These are phyloP conservation scores for Hemithea aestivaria DNA, from an alignment of 2,888 invertebrate genomes.

Conservation along the genomic window DNA sequence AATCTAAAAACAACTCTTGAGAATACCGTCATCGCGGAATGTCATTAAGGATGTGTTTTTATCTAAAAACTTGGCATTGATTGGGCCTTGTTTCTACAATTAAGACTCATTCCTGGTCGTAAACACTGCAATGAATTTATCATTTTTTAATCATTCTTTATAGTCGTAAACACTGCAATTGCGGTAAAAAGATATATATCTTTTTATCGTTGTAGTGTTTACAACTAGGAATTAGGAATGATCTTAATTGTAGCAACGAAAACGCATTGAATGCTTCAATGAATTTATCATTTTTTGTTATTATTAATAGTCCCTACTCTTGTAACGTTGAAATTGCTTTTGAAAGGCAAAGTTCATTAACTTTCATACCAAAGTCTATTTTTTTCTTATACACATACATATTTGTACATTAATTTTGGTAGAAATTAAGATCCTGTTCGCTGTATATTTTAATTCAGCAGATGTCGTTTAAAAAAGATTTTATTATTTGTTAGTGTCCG, in stretches of 20 bases:
- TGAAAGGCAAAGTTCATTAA: constrained; percentile 12
- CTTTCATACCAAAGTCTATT: constrained; percentile 4
- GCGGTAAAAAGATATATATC: no score
- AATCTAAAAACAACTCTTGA: constrained; percentile 9
- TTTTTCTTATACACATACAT: background rate
- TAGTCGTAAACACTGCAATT: no score
- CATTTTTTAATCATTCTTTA: no score
- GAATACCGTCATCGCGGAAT: constrained; percentile 16
- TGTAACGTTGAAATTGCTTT: constrained; percentile 1
- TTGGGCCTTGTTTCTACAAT: constrained; percentile 14
- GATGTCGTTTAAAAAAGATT: constrained; percentile 3
- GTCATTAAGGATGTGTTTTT: constrained; percentile 21
- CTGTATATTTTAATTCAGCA: constrained; percentile 7
- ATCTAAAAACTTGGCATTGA: constrained; percentile 19
- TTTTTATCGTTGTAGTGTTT: no score
- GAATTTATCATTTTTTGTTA: no score
- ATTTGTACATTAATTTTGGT: constrained; percentile 4
- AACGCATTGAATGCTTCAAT: no score
- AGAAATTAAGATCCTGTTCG: constrained; percentile 7
- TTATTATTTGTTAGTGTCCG: constrained; percentile 1
- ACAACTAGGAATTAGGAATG: no score
- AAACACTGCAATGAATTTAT: background rate
- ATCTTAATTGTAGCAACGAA: no score
- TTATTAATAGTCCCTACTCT: background rate
- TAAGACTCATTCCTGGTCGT: background rate